Base-by-base conservation (phyloP, 2,888 invertebrate species). In the Brachyopa scutellaris region DNA sequence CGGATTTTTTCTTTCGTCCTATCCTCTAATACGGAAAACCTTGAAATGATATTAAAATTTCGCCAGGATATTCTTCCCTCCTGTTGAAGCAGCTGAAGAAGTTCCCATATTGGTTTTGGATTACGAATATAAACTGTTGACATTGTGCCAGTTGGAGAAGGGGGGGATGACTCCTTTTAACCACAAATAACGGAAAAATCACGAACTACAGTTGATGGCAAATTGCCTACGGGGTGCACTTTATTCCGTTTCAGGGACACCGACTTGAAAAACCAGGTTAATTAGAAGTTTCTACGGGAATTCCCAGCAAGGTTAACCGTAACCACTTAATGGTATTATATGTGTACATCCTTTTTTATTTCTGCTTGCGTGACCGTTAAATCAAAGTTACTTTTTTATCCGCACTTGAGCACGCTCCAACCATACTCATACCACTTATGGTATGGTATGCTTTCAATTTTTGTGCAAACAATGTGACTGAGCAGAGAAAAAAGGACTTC, bases 321-420 rank as follows among this genome's bases (percentile, higher is more conserved):
- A n/a, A n/a, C 19, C 21, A 59, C 40, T 59, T 26, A 49, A n/a
- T n/a, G n/a, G n/a, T n/a, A n/a, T n/a, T n/a, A n/a, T n/a, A n/a
- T n/a, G n/a, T n/a, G n/a, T n/a, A n/a, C n/a, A n/a, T n/a, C n/a
- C n/a, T n/a, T n/a, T 6, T 26, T 26, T 26, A 26, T 26, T 74
- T 74, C 66, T 59, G 57, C 76, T 67, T 55, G 33, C 61, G 11
- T 62, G 74, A 33, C 45, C 55, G 51, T 53, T 47, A 29, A 42
- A 45, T 53, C 61, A 70, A 77, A 77, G 76, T 70, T 62, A 47
- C 61, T n/a, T 6, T 53, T 78, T 59, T 66, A 72, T 78, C 33
- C 36, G 64, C 26, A 76, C 80, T 80, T 80, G 51, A 80, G 80
- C 80, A 80, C 80, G 80, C 62, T 69, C 55, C 74, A 55, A 11